Evolutionary conservation across 2,888 invertebrate genomes (phyloP), one percentile per base, ranked within the genome.

Genomic region (Tolmerus cingulatus): DNA sequence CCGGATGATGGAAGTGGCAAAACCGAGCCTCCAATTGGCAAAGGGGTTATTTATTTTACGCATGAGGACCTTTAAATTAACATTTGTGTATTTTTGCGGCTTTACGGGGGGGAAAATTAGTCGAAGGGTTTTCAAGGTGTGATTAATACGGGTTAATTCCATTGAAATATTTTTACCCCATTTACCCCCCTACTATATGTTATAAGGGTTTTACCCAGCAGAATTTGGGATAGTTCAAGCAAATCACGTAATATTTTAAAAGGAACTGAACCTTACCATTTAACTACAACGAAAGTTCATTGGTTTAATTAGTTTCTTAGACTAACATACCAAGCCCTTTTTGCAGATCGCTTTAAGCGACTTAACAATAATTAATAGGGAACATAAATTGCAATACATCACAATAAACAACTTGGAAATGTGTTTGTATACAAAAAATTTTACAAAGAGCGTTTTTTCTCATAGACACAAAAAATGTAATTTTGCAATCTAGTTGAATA

Each of bases 31-130:
- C 66, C 66, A 66, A 78, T 40, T 78, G 37, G 19, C 78, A 78
- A 78, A 78, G 43, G 78, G 27, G 76, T 34, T 43, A 78, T 78
- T 78, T 78, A 78, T 78, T 78, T 78, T 23, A 78, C 78, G 78
- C 78, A 78, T 78, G 78, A 43, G 40, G 43, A 78, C 37, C 78
- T 78, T 78, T 19, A 78, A 78, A 78, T 78, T 78, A 78, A 78
- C 78, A 78, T 78, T 43, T 78, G 78, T 78, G 37, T 78, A 78
- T 78, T 78, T 78, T 78, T 78, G 78, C 37, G 78, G 43, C 19
- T 23, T 78, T 78, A 16, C 40, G 12, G 40, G 78, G 43, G 57
- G 19, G 19, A 46, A 23, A 27, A 66, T 9, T 66, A 66, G 23
- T 66, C 66, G 66, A 66, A 66, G 66, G 66, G 66, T 27, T 55